Percentiles rank a stretch among this genome's conserved stretches.
Evolutionary conservation across 2,888 invertebrate species (phyloP).

Genomic region (Dolichomitus sp.): DNA sequence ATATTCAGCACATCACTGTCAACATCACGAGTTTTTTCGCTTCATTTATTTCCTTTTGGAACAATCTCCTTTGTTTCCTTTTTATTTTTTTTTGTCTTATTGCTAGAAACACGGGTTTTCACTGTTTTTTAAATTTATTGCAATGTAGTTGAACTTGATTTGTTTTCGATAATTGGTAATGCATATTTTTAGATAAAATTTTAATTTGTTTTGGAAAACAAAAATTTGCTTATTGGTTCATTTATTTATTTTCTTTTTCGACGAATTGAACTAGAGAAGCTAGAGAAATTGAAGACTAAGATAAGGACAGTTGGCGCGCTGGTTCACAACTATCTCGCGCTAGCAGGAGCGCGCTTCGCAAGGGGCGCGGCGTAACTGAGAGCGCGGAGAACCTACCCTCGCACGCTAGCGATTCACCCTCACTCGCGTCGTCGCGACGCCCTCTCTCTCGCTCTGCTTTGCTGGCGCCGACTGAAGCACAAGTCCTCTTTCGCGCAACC

Average conservation of each 20-base stretch:
- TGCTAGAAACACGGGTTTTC: background rate
- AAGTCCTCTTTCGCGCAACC: constrained; percentile 42
- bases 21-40: constrained; percentile 17
- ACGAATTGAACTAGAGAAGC: background rate
- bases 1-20: constrained; percentile 28
- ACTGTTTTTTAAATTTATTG: background rate
- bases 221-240: background rate
- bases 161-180: background rate
- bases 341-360: constrained; percentile 82
- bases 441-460: constrained; percentile 54
- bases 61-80: background rate
- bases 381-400: constrained; percentile 79
- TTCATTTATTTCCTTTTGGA: background rate
- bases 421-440: constrained; percentile 57
- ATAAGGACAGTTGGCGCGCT: constrained; percentile 39
- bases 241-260: background rate
- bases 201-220: background rate
- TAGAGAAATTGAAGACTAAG: constrained; percentile 3
- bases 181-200: background rate
- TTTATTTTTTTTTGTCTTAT: background rate
- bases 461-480: constrained; percentile 39
- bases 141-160: background rate
- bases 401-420: constrained; percentile 63
- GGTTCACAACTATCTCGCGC: constrained; percentile 62
- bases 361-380: constrained; percentile 86